Evolutionary conservation across 2,888 invertebrate genomes (phyloP), one percentile per base, ranked within the genome.

Genomic region (Drosophila macrothrix): DNA sequence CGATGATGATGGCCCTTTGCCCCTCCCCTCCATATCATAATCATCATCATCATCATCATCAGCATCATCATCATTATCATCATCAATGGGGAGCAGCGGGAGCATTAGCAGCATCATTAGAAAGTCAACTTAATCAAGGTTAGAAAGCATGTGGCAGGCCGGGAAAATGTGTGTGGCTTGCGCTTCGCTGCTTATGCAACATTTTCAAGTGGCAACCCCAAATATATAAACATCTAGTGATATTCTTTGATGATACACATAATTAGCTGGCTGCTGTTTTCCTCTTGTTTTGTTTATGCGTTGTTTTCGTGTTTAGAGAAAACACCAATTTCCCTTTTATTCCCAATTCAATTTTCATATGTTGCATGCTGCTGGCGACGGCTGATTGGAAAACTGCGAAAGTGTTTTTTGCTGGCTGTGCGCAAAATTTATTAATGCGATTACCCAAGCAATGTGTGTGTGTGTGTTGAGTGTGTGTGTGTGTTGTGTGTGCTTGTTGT

Each of bases 91-190:
- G 22, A 46, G 33, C 77, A 71, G 73, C 64, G 46, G 46, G 25
- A 64, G 49, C 82, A 84, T 84, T 89, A 86, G 87, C 87, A 86
- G 84, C 89, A 67, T 81, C 84, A 88, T 84, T 84, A 84, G 83
- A 88, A 77, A 82, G 76, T 84, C 88, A 88, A 88, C 86, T 85
- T 85, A 79, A 83, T 87, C 86, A 88, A 90, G 86, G 90, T 88
- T 90, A 90, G 78, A 69, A 73, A 74, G 63, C 72, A 82, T 80
- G 84, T 70, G 84, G 90, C 73, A 63, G 31, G 56, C 29, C 69
- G 68, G 58, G 25, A 49, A 65, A 62, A 46, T 46, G 2, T 39
- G 50, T 56, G 52, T 46, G 43, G 55, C 60, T 33, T 28, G 63
- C 3, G 39, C 19, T 22, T 25, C 14, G 39, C 29, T 56, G 56